Percentiles rank a stretch among this genome's conserved stretches.
Evolutionary conservation across 2,113 vertebrate genomes (phyloP).

Genomic region (Protobothrops mucrosquamatus): DNA sequence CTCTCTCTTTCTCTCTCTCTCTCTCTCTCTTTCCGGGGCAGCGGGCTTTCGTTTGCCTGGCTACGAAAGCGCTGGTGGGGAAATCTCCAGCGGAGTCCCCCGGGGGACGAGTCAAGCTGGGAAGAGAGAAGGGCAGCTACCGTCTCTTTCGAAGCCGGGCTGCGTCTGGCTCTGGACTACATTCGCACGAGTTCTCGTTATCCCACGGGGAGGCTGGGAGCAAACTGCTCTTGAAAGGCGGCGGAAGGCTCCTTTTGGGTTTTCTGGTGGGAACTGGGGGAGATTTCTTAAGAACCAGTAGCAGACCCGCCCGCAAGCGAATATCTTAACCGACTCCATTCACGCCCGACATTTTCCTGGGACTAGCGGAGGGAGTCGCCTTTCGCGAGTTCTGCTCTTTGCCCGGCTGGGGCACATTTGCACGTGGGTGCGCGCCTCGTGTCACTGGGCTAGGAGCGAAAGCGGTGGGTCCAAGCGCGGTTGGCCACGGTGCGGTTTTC

Average conservation of each 20-base stretch:
- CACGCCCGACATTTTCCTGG: neutral
- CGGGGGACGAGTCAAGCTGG: neutral
- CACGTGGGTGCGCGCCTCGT: too few relatives aligned
- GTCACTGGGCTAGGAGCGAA: too few relatives aligned
- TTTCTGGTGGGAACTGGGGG: neutral
- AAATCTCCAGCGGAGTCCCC: neutral
- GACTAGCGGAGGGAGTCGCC: neutral
- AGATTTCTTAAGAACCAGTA: neutral
- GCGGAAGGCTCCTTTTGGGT: neutral
- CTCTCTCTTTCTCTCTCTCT: neutral
- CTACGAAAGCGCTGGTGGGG: neutral
- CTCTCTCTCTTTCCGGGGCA: neutral
- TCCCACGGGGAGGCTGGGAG: neutral
- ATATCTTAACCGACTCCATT: neutral
- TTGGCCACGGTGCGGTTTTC: too few relatives aligned
- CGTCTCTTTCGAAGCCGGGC: neutral
- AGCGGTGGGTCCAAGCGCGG: too few relatives aligned
- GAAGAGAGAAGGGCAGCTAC: neutral
- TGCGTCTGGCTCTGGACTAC: neutral
- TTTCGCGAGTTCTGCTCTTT: neutral
- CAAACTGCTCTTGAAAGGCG: neutral
- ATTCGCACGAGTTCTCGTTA: neutral
- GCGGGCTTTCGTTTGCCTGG: neutral
- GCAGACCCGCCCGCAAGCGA: neutral
- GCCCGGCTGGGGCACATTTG: neutral